Base-by-base conservation (phyloP, 2,113 vertebrate genomes). In the Platysternon megacephalum region DNA sequence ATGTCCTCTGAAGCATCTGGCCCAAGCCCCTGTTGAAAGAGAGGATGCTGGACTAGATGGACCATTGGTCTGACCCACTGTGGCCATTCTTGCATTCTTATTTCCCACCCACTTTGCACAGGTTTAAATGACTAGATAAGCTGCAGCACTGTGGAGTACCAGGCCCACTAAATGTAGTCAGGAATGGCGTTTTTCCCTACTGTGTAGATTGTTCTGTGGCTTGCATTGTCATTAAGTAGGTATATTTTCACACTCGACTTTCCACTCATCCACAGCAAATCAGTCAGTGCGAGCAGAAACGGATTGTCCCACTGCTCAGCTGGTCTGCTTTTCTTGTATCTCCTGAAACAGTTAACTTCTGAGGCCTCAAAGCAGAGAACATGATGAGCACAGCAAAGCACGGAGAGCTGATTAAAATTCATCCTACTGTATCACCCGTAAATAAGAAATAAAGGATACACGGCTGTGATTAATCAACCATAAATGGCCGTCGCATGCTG, bases 361-460 rank as follows among this genome's bases (percentile, higher is more conserved):
- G 89, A 93, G 35, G 46, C 51, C 87, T 79, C 80, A 39, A 88
- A 95, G 86, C 82, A 28, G 94, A 90, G 92, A 95, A 89, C 58
- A 29, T 51, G 92, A 96, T 78, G 93, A 94, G 85, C 81, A 42
- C 35, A 26, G 92, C 84, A 11, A 85, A 85, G 53, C 79, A 0
- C 55, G n/a, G 84, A 93, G 85, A 94, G 92, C 92, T 96, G 86
- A 94, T 98, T 97, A 94, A 94, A 97, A 98, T 97, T 96, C 95
- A 97, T 84, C 55, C 93, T 90, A 87, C 79, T 91, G 53, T 94
- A 80, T 84, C 92, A 91, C 90, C 83, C 76, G 49, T 96, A 97
- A 97, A 97, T 93, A 96, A 95, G 94, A 98, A 97, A 97, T 97
- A 95, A 96, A 95, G 89, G 96, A 93, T 93, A 91, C 84, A 53